Conservation (phyloP, 2,113 vertebrate species). For the Rhipidura dahli region DNA sequence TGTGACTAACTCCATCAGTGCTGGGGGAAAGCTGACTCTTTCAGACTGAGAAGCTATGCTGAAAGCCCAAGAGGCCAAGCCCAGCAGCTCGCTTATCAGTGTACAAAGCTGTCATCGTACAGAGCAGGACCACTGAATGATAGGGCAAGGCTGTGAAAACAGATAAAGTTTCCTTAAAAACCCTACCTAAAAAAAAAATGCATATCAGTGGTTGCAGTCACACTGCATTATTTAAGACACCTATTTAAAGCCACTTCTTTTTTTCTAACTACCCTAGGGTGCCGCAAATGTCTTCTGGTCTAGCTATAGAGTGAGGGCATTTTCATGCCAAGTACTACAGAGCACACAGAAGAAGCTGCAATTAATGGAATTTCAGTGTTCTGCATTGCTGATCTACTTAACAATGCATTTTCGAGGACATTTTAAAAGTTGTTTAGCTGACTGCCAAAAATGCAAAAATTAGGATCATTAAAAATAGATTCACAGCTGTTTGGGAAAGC, state of each 20-base stretch:
- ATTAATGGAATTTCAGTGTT: slow-evolving; percentile 71
- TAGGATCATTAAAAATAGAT: slow-evolving; percentile 84
- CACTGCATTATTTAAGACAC: slow-evolving; percentile 7
- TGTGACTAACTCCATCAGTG: slow-evolving; percentile 20
- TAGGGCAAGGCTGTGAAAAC: slow-evolving; percentile 39
- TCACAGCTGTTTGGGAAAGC: slow-evolving; percentile 79
- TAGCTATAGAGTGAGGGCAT: neutral
- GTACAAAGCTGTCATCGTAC: slow-evolving; percentile 40
- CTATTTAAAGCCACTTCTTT: slow-evolving; percentile 44
- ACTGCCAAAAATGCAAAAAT: slow-evolving; percentile 81
- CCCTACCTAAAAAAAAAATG: neutral
- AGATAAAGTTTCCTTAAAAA: slow-evolving; percentile 32
- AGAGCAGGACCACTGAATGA: slow-evolving; percentile 24
- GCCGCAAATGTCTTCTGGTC: slow-evolving; percentile 10
- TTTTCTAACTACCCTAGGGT: slow-evolving; percentile 7
- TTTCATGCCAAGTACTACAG: slow-evolving; percentile 38
- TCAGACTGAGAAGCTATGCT: neutral
- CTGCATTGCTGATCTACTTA: slow-evolving; percentile 76
- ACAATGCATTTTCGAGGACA: slow-evolving; percentile 78
- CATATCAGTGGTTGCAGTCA: neutral
- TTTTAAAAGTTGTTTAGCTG: slow-evolving; percentile 81
- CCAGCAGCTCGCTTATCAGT: neutral
- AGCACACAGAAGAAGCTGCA: slow-evolving; percentile 70
- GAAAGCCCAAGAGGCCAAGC: neutral
- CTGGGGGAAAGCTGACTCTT: neutral